Evolutionary conservation across 2,888 invertebrate genomes (phyloP), one percentile per base, ranked within the genome.

Genomic region (Gymnoscelis rufifasciata): DNA sequence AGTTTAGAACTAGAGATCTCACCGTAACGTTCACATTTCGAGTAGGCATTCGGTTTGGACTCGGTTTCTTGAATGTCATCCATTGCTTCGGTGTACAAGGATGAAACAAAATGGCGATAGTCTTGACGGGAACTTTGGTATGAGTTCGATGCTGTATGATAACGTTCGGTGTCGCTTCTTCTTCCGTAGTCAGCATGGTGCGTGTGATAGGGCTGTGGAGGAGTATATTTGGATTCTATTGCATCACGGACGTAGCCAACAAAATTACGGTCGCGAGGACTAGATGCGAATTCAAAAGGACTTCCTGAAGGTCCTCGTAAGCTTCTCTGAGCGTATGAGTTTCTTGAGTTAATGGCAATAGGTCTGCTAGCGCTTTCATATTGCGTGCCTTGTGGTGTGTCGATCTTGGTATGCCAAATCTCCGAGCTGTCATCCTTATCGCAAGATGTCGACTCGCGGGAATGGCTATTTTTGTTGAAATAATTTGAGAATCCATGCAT

Each of bases 401-500:
- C 79, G 19, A 69, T 44, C 4, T 78, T 64, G 3, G 87, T 83
- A 49, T 79, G 78, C 86, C 89, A 88, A 64, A 84, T 84, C 8
- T 90, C 88, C 1, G 78, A 56, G 49, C 87, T 88, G 12, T 88
- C 72, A 43, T 89, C 88, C 54, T 73, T 78, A 7, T 81, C 78
- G 28, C 71, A 50, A 2, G 82, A 63, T 2, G 81, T 68, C 46
- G 80, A 50, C 57, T 83, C 83, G 24, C 70, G 65, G 15, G 49
- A 45, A 38, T 71, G 65, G 7, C 37, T 8, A 38, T 78, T 74
- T 60, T 82, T 84, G 50, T 76, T 77, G 12, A 86, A 59, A 52
- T 83, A 84, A 64, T 89, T 78, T 37, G 87, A 70, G 30, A 90
- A 59, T 4, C 89, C 83, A 62, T 90, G 87, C 90, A 89, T 89